Evolutionary conservation across 1,140 invertebrate genomes (phyloP), one percentile per base, ranked within the genome.

Genomic region (Platyura marginata): DNA sequence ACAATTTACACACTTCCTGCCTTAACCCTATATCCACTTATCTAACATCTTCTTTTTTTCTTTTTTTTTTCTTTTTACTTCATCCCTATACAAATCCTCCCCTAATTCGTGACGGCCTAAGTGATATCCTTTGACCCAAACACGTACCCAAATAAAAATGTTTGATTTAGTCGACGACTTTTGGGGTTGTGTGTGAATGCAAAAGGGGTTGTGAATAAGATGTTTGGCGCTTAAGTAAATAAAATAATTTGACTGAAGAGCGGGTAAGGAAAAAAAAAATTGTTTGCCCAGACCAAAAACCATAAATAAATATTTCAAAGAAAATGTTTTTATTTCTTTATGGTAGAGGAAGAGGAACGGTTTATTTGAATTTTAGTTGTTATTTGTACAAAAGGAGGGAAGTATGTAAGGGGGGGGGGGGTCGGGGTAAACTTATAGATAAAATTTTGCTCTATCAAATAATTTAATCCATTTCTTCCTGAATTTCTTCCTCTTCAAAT

Each of bases 401-500:
- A n/a, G n/a, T n/a, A n/a, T n/a, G n/a, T n/a, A n/a, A n/a, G n/a
- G n/a, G n/a, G n/a, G n/a, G n/a, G n/a, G n/a, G n/a, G n/a, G n/a
- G n/a, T n/a, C n/a, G n/a, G n/a, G n/a, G n/a, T n/a, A n/a, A n/a
- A n/a, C n/a, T n/a, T n/a, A n/a, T n/a, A n/a, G n/a, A n/a, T n/a
- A n/a, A n/a, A n/a, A n/a, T n/a, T n/a, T n/a, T n/a, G n/a, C n/a
- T n/a, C n/a, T n/a, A n/a, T 29, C 34, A 21, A 19, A 20, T 3
- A 19, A 18, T 38, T 18, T 21, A 38, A 18, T 57, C 52, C 15
- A 61, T 46, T 44, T 55, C 58, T 46, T 61, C 56, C 41, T 54
- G 49, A 42, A 61, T 60, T 43, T 60, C 56, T 22, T 61, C 58
- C 34, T 60, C 57, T 38, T 49, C 41, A 32, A 41, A 25, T 16